Conservation (phyloP, 92 coral and sea anemone genomes). For the Parazoanthus swiftii region DNA sequence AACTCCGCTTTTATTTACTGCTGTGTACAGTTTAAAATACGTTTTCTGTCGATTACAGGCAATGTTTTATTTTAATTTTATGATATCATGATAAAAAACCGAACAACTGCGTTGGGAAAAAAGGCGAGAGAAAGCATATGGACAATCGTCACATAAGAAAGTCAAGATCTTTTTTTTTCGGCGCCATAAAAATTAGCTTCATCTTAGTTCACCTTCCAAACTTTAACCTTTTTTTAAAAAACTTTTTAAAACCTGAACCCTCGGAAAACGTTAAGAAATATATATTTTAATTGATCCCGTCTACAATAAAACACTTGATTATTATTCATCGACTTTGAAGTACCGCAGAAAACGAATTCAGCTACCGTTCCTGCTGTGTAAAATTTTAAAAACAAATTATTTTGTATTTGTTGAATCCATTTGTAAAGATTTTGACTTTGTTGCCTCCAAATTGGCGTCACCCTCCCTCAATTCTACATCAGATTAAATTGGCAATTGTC, state of each 20-base stretch:
- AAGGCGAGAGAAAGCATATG: not conserved
- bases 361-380: not conserved
- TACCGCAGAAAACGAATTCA: not conserved
- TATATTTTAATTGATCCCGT: too few species aligned
- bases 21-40: too few species aligned
- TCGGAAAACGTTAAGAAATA: not conserved
- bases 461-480: not conserved
- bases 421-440: not conserved
- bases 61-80: too few species aligned
- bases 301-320: not conserved
- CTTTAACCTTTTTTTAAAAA: too few species aligned
- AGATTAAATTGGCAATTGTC: not conserved
- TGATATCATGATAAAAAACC: too few species aligned
- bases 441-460: not conserved
- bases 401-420: not conserved
- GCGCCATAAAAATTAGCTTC: not conserved
- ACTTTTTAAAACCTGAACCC: not conserved
- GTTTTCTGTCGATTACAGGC: not conserved
- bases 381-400: not conserved
- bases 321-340: not conserved
- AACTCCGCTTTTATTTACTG: too few species aligned
- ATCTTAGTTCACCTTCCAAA: not conserved
- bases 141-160: not conserved
- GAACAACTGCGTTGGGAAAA: not conserved
- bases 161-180: not conserved